phyloP scores from a whole-genome alignment of 1,140 invertebrate species.

The Drosophila carrolli region DNA sequence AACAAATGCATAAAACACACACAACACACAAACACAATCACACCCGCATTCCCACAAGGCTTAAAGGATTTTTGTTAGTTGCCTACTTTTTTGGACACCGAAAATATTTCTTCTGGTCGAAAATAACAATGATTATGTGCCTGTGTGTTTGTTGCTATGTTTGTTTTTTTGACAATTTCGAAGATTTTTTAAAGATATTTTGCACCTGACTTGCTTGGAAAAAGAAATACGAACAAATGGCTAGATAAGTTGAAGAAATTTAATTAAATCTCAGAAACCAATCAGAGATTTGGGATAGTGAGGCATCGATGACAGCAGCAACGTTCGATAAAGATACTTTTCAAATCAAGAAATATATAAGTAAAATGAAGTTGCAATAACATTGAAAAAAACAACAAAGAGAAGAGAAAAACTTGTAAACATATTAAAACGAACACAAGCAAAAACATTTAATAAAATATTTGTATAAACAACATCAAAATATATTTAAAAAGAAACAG shows the following conservation, averaged over 20 bases:
- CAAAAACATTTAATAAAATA: no score
- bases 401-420: no score
- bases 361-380: not conserved
- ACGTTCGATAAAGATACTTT: not conserved
- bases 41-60: conserved; percentile 1
- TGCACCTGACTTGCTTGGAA: conserved; percentile 11
- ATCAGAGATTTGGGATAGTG: not conserved
- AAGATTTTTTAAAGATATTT: conserved; percentile 28
- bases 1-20: conserved; percentile 69
- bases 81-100: not conserved
- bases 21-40: not conserved
- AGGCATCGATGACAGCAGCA: conserved; percentile 1
- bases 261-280: not conserved
- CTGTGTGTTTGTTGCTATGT: not conserved
- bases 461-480: no score
- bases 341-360: not conserved
- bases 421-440: no score
- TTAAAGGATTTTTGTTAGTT: conserved; percentile 11
- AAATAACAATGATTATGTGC: not conserved
- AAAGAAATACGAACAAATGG: not conserved
- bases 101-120: conserved; percentile 11
- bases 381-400: not conserved
- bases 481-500: no score
- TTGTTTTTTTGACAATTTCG: conserved; percentile 29
- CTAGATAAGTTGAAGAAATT: not conserved